A percentile compares a stretch with the other conserved stretches of the same genome.
phyloP scores from a whole-genome alignment of 2,888 invertebrate genomes.

The Carpatolechia fugitivella region DNA sequence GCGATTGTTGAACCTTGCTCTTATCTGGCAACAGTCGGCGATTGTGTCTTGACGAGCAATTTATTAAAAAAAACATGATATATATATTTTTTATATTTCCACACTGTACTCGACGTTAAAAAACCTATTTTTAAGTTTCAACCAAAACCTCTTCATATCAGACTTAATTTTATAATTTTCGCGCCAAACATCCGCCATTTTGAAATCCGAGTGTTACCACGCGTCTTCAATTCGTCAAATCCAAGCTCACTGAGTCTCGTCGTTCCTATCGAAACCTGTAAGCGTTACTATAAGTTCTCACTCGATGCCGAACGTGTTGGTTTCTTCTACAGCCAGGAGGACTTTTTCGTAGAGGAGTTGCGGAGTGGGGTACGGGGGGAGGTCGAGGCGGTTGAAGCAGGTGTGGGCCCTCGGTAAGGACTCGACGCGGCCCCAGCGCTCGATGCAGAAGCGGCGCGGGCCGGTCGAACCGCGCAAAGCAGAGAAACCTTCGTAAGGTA shows the following conservation, averaged over 20 bases:
- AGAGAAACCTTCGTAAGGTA: slow-evolving; percentile 98
- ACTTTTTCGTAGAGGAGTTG: slow-evolving; percentile 95
- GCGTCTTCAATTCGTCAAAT: background rate
- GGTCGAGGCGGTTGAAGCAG: slow-evolving; percentile 97
- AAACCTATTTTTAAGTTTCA: too few relatives aligned
- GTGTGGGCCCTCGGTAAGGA: slow-evolving; percentile 97
- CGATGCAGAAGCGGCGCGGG: slow-evolving; percentile 96
- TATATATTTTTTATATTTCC: background rate
- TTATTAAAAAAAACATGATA: too few relatives aligned
- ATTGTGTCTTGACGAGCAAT: too few relatives aligned
- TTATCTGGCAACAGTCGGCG: slow-evolving; percentile 16
- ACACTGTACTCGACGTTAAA: too few relatives aligned
- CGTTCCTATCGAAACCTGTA: too few relatives aligned
- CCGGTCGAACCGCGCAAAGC: slow-evolving; percentile 97
- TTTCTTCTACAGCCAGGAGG: slow-evolving; percentile 95
- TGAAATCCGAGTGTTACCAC: background rate
- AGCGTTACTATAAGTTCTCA: slow-evolving; percentile 57
- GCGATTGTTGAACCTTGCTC: slow-evolving; percentile 28
- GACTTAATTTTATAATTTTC: background rate
- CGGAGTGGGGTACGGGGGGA: slow-evolving; percentile 96
- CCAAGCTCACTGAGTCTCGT: background rate
- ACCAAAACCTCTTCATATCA: background rate
- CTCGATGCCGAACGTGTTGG: slow-evolving; percentile 97
- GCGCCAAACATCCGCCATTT: background rate
- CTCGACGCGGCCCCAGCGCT: slow-evolving; percentile 97